phyloP scores from a whole-genome alignment of 2,113 vertebrate species.

The Lamprotornis superbus region DNA sequence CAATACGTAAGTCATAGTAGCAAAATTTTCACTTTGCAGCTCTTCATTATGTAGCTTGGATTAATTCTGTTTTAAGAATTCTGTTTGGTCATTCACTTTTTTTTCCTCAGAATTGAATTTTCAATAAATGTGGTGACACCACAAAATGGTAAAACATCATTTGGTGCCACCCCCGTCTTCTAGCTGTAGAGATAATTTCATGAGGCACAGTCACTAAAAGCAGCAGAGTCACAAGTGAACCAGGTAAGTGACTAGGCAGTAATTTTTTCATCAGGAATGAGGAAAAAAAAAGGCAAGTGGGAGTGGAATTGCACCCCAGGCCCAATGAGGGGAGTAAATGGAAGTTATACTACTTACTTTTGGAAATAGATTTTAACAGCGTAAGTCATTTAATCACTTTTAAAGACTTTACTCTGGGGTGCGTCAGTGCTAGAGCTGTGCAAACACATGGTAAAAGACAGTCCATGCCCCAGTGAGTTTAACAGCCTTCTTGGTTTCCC shows the following conservation, averaged over 20 bases:
- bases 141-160: background rate
- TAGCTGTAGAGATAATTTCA: background rate
- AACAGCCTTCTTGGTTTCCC: background rate
- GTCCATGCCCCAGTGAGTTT: background rate
- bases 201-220: background rate
- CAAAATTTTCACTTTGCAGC: conserved; percentile 36
- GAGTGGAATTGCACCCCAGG: background rate
- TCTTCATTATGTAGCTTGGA: conserved; percentile 14
- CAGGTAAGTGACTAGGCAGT: background rate
- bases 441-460: conserved; percentile 19
- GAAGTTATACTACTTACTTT: background rate
- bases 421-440: background rate
- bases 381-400: background rate
- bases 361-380: background rate
- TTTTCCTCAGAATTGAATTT: background rate
- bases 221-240: background rate
- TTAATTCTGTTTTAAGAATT: conserved; percentile 18
- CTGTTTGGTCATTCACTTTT: background rate
- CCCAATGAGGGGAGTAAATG: background rate
- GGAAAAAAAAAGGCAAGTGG: background rate
- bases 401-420: background rate
- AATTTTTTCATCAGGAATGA: background rate
- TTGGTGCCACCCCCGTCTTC: background rate
- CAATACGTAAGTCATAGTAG: conserved; percentile 28
- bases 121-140: background rate